Evolutionary conservation across 2,797 vertebrate species (phyloP), one percentile per base, ranked within the genome.

Genomic region (Cheracebus regulus): DNA sequence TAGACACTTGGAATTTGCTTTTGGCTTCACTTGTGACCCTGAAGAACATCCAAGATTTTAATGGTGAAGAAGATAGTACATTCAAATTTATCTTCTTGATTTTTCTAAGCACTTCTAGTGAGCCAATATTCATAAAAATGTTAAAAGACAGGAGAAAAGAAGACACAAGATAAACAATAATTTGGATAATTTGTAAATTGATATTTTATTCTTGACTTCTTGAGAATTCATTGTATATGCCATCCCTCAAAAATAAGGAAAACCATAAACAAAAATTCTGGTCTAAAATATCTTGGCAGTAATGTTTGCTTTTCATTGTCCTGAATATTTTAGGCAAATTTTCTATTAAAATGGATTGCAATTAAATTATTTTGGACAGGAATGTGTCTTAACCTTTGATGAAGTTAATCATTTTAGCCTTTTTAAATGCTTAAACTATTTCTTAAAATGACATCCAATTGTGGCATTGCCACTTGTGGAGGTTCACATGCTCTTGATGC

Each of bases 261-360:
- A 96, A 95, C 94, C 48, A 46, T 97, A 95, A 84, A 87, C 64
- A 91, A 86, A 97, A 98, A 95, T 78, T 46, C 10, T 83, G 39
- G 57, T 98, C 93, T 95, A 98, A 98, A 97, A 95, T 97, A 97
- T 97, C 93, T 98, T 98, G 98, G 98, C 97, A 98, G 88, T 85
- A 93, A 96, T 76, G 84, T 92, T 97, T 98, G 87, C 95, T 92
- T 8, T 97, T 98, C 97, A 96, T 61, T 97, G 80, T 93, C 64
- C 91, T 97, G 87, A 95, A 78, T 97, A 97, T 96, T 96, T 96
- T 97, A 98, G 98, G 95, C 97, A 98, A 96, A 96, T 96, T 98
- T 98, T 98, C 98, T 98, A 97, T 98, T 98, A 98, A 98, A 98
- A 96, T 98, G 95, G 96, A 98, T 85, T 93, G 72, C 81, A 98